phyloP scores from a whole-genome alignment of 2,888 invertebrate species.

The Napeogenes sylphis region DNA sequence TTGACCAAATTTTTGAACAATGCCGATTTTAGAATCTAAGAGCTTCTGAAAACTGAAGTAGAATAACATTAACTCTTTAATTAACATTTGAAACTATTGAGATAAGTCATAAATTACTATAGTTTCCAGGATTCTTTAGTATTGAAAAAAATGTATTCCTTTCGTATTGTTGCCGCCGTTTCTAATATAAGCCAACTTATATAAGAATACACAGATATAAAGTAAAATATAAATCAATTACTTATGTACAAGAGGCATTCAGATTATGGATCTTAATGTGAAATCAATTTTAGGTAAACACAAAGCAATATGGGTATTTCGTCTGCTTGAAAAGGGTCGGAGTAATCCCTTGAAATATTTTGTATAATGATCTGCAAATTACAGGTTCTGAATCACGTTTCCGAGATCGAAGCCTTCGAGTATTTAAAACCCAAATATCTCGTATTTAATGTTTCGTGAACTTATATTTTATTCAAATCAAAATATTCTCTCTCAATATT shows the following conservation, averaged over 20 bases:
- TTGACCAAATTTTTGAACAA: not conserved
- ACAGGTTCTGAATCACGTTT: conserved; percentile 3
- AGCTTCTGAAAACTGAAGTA: conserved; percentile 3
- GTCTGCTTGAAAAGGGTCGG: conserved; percentile 12
- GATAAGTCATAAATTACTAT: not conserved
- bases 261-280: conserved; percentile 30
- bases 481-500: not conserved
- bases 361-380: conserved; percentile 5
- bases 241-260: conserved; percentile 16
- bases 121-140: not conserved
- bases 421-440: not conserved
- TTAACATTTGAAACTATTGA: conserved; percentile 11
- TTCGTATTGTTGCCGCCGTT: not conserved
- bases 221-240: conserved; percentile 27
- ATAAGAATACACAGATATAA: conserved; percentile 6
- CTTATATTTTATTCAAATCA: not conserved
- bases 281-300: conserved; percentile 31
- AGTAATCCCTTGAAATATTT: conserved; percentile 7
- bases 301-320: conserved; percentile 22
- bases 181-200: not conserved
- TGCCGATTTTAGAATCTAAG: not conserved
- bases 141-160: not conserved
- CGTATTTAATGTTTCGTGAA: not conserved
- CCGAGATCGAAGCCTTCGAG: not conserved
- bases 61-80: conserved; percentile 7